Evolutionary conservation across 2,113 vertebrate species (phyloP).

Genomic region (Progne subis): DNA sequence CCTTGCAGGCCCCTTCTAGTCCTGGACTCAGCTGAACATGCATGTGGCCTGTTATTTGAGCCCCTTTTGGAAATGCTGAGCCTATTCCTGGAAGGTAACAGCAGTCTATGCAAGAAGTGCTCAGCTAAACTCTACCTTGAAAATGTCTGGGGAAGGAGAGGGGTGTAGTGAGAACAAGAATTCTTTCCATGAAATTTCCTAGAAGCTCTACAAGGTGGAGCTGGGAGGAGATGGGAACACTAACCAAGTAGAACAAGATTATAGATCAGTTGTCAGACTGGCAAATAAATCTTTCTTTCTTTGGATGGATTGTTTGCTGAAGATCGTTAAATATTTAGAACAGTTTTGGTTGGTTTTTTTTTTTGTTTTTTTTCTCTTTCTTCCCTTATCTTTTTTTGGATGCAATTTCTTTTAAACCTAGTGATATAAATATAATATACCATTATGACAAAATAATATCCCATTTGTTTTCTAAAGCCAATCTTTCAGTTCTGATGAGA

Average conservation of each 20-base stretch:
- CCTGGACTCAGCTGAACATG: background rate
- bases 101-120: background rate
- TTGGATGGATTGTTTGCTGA: constrained; percentile 62
- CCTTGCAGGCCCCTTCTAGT: background rate
- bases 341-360: background rate
- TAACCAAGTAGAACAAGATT: constrained; percentile 54
- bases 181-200: constrained; percentile 1
- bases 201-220: background rate
- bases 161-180: background rate
- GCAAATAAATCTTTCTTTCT: constrained; percentile 45
- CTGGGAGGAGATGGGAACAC: background rate
- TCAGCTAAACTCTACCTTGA: background rate
- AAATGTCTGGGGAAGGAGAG: background rate
- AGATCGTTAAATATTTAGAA: constrained; percentile 73
- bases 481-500: constrained; percentile 57
- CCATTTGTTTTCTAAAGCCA: constrained; percentile 55
- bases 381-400: background rate
- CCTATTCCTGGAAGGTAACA: background rate
- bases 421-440: constrained; percentile 59
- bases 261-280: constrained; percentile 63
- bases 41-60: background rate
- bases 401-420: constrained; percentile 44
- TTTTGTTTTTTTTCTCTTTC: background rate
- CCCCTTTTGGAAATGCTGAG: background rate
- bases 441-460: constrained; percentile 66